Conservation (phyloP, 2,888 invertebrate genomes). For the Drosophila eohydei region DNA sequence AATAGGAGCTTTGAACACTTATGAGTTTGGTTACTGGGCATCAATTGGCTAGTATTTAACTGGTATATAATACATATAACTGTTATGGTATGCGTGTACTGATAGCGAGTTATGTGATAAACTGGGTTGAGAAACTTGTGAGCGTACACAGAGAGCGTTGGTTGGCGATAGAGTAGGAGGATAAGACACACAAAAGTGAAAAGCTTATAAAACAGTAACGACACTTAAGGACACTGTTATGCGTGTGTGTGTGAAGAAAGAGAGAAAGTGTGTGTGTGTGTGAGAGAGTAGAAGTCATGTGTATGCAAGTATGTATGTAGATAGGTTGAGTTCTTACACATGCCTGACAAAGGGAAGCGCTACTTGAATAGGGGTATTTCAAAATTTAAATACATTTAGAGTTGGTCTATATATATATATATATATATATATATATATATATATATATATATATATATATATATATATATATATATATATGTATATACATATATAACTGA, state of each 20-base stretch:
- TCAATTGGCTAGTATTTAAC: conserved; percentile 23
- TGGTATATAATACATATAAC: conserved; percentile 21
- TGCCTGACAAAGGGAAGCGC: conserved; percentile 56
- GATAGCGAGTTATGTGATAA: conserved; percentile 35
- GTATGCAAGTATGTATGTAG: conserved; percentile 32
- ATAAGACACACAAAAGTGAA: conserved; percentile 44
- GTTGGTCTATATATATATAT: conserved; percentile 1
- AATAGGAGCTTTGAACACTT: conserved; percentile 38
- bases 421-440: conserved; percentile 13
- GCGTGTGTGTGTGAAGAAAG: conserved; percentile 41
- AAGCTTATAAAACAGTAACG: conserved; percentile 45
- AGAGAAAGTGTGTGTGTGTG: conserved; percentile 6
- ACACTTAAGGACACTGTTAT: conserved; percentile 53
- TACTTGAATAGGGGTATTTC: conserved; percentile 39
- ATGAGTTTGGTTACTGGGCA: conserved; percentile 23
- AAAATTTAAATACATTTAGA: conserved; percentile 22
- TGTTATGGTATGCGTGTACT: conserved; percentile 39
- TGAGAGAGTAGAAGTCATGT: conserved; percentile 27
- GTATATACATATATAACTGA: conserved; percentile 12
- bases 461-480: conserved; percentile 13
- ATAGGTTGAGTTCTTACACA: conserved; percentile 57
- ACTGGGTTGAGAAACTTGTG: conserved; percentile 32
- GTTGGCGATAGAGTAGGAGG: conserved; percentile 28
- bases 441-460: conserved; percentile 13
- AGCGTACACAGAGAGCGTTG: conserved; percentile 21